phyloP scores from a whole-genome alignment of 2,113 vertebrate genomes.

The Centropus unirufus region DNA sequence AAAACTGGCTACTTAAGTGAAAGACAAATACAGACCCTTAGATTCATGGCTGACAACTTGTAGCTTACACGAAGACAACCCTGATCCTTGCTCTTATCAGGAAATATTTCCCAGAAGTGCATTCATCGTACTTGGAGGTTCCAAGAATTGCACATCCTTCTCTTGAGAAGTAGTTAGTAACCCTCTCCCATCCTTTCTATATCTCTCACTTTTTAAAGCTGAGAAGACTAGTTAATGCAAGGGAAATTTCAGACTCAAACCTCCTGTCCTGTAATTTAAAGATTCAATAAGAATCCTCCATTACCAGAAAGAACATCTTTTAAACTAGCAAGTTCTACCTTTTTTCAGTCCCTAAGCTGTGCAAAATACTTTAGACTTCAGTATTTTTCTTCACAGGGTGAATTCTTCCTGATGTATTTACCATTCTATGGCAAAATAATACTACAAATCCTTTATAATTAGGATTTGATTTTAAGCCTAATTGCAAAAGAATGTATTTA shows the following conservation, averaged over 20 bases:
- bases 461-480: conserved; percentile 15
- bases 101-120: neutral
- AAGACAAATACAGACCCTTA: neutral
- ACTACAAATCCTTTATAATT: conserved; percentile 18
- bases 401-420: conserved; percentile 9
- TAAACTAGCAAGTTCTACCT: neutral
- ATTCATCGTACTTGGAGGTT: neutral
- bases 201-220: neutral
- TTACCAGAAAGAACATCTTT: neutral
- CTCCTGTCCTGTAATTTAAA: neutral
- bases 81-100: neutral
- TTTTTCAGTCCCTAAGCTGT: neutral
- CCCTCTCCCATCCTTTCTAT: neutral
- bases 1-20: conserved; percentile 1
- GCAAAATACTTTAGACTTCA: neutral
- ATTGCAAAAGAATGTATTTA: conserved; percentile 34
- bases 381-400: neutral
- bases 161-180: neutral
- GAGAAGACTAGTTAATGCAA: neutral
- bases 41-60: neutral
- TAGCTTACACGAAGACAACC: neutral
- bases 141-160: neutral
- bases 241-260: neutral
- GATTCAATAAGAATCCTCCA: neutral
- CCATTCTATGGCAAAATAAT: conserved; percentile 18